These are phyloP conservation scores for Adelognathus sp. DNA, from an alignment of 2,888 invertebrate genomes.

Conservation along the genomic window DNA sequence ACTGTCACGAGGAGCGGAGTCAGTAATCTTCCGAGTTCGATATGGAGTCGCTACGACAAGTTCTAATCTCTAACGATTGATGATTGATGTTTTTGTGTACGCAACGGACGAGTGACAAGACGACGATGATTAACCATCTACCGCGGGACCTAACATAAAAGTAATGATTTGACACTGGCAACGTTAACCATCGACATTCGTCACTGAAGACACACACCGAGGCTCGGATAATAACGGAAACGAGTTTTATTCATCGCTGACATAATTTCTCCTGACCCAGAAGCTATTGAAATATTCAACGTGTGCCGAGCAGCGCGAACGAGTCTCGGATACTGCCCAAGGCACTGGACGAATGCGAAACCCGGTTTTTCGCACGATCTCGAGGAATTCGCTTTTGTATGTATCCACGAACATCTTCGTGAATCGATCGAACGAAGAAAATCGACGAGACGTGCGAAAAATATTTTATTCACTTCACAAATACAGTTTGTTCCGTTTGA, in stretches of 20 bases:
- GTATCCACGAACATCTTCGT: neutral
- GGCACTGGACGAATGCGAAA: constrained; percentile 24
- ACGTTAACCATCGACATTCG: neutral
- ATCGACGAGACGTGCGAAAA: constrained; percentile 52
- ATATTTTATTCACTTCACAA: no score
- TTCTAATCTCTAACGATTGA: no score
- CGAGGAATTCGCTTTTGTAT: neutral
- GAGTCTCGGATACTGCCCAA: neutral
- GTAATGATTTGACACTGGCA: neutral
- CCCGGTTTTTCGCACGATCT: constrained; percentile 14
- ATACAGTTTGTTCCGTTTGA: no score
- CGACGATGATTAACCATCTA: neutral
- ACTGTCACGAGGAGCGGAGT: no score
- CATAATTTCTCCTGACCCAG: constrained; percentile 75
- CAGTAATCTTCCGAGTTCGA: no score
- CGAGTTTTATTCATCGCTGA: constrained; percentile 72
- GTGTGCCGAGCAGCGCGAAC: neutral
- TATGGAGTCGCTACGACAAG: no score
- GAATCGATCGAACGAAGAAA: constrained; percentile 20
- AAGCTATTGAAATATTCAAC: constrained; percentile 71
- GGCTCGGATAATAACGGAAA: constrained; percentile 59
- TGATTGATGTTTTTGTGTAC: no score
- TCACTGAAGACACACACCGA: neutral
- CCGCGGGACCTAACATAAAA: neutral
- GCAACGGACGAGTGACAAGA: no score